These are phyloP conservation scores for Onchidella celtica DNA, from an alignment of 2,888 invertebrate species.

Conservation along the genomic window DNA sequence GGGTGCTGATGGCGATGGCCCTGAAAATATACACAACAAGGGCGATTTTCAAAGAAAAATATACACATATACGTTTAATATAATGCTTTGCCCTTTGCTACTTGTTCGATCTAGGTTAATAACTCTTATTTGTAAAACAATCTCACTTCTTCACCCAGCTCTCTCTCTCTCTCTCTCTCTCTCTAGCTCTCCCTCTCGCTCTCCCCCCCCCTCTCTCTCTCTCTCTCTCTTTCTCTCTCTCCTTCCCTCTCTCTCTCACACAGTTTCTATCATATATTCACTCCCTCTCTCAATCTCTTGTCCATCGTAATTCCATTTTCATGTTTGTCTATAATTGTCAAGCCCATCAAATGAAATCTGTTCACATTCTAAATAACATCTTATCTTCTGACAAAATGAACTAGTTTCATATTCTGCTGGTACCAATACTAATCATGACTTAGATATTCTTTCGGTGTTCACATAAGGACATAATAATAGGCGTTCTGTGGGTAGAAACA, in stretches of 20 bases:
- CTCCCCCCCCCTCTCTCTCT: neutral
- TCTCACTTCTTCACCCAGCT: neutral
- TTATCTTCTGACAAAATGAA: no score
- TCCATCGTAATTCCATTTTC: neutral
- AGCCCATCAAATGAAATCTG: no score
- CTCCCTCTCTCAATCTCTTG: neutral
- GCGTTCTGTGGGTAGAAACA: no score
- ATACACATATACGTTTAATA: no score
- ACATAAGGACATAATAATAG: no score
- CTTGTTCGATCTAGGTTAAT: neutral
- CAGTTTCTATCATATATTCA: neutral
- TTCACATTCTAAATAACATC: no score
- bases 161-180: neutral
- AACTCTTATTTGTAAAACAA: neutral
- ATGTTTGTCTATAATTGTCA: neutral
- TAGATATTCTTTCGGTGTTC: no score
- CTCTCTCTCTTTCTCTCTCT: neutral
- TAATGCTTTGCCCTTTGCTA: neutral
- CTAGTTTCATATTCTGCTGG: no score
- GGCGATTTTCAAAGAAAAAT: no score
- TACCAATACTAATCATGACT: no score
- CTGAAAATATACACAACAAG: no score
- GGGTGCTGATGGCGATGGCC: slow-evolving; percentile 87
- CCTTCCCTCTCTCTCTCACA: neutral
- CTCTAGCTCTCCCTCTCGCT: neutral